phyloP scores from a whole-genome alignment of 2,113 vertebrate genomes.

The Sminthopsis crassicaudata region DNA sequence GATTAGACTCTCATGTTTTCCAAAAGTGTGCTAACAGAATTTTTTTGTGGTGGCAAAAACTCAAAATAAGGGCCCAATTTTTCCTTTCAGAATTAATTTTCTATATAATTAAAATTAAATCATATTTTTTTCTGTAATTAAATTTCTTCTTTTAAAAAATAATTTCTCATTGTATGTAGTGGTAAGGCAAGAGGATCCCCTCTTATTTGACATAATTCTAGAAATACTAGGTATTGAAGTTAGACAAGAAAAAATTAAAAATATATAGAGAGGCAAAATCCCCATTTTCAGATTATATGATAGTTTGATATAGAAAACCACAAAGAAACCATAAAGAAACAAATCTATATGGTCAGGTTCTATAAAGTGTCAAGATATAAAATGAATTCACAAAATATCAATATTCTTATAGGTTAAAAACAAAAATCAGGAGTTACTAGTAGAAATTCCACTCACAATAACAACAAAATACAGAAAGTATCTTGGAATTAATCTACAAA shows the following conservation, averaged over 20 bases:
- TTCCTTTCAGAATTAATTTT: background rate
- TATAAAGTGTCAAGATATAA: background rate
- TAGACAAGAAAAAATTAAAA: background rate
- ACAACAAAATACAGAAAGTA: background rate
- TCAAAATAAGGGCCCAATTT: background rate
- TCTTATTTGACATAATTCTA: background rate
- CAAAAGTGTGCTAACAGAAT: background rate
- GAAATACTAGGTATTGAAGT: background rate
- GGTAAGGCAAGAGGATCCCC: background rate
- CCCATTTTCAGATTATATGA: background rate
- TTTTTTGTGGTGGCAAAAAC: background rate
- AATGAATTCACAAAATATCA: background rate
- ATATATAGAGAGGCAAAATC: background rate
- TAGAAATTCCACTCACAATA: background rate
- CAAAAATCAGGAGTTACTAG: background rate
- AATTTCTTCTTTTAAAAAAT: background rate
- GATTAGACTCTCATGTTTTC: background rate
- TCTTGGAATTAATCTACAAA: background rate
- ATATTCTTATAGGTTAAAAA: background rate
- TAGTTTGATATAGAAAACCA: background rate
- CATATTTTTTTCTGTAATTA: background rate
- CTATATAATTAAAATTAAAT: background rate
- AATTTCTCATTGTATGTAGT: background rate
- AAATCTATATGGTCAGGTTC: background rate
- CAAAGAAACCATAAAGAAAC: background rate